Evolutionary conservation across 2,888 invertebrate genomes (phyloP).

Genomic region (Erpobdella octoculata): DNA sequence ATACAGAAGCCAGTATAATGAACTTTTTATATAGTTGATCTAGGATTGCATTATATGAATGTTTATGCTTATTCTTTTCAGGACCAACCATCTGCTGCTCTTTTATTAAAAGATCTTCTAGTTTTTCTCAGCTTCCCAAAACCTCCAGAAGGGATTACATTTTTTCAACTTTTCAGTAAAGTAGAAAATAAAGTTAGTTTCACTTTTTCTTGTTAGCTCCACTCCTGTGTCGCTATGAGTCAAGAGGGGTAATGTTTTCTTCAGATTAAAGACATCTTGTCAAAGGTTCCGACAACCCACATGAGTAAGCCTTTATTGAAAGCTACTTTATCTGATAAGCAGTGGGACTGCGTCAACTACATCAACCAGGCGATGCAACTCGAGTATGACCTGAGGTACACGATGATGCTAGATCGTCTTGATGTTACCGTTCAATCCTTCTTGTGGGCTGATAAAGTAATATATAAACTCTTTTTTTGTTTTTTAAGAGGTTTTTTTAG

Average conservation of each 20-base stretch:
- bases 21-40: neutral
- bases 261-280: slow-evolving; percentile 25
- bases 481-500: too few species aligned
- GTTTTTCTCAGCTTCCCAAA: slow-evolving; percentile 73
- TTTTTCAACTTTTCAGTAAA: slow-evolving; percentile 70
- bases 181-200: slow-evolving; percentile 61
- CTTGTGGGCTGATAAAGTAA: slow-evolving; percentile 57
- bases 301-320: slow-evolving; percentile 71
- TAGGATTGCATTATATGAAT: neutral
- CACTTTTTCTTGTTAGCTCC: neutral
- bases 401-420: slow-evolving; percentile 78
- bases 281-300: slow-evolving; percentile 22
- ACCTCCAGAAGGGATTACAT: slow-evolving; percentile 74
- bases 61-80: neutral
- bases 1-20: neutral
- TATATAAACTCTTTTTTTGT: neutral
- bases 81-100: slow-evolving; percentile 16
- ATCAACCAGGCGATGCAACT: slow-evolving; percentile 66
- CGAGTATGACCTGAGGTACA: slow-evolving; percentile 74
- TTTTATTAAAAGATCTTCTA: slow-evolving; percentile 66
- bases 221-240: neutral
- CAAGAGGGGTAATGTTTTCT: neutral
- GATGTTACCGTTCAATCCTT: slow-evolving; percentile 96
- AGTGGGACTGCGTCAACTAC: slow-evolving; percentile 70
- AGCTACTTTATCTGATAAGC: slow-evolving; percentile 63